Evolutionary conservation across 1,140 invertebrate genomes (phyloP).

Genomic region (Medauroidea extradentata): DNA sequence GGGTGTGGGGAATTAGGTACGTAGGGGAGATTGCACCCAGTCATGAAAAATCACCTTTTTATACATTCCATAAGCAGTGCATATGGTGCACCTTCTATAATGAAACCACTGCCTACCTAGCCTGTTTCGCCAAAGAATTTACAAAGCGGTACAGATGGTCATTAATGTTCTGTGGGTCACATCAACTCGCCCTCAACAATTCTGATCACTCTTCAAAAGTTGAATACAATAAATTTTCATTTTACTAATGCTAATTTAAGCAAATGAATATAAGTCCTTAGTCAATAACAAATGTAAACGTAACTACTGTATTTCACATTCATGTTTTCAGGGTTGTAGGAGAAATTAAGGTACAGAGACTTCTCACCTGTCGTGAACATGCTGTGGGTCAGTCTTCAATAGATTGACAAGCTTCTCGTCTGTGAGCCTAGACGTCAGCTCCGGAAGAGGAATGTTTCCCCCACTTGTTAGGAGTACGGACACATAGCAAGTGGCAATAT

Average conservation of each 20-base stretch:
- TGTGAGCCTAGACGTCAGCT: constrained; percentile 14
- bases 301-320: background rate
- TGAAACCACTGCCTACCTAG: no score
- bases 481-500: constrained; percentile 21
- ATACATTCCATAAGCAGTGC: no score
- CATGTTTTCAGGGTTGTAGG: background rate
- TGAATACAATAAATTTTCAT: background rate
- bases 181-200: no score
- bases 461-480: constrained; percentile 14
- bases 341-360: background rate
- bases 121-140: no score
- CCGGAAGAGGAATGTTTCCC: background rate
- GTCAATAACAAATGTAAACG: background rate
- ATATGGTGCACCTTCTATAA: no score
- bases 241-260: background rate
- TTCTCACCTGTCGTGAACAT: constrained; percentile 18
- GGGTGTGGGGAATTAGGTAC: no score
- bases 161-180: no score
- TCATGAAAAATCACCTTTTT: no score
- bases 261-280: background rate
- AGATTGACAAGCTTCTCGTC: constrained; percentile 14
- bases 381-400: constrained; percentile 10
- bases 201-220: background rate
- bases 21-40: no score
- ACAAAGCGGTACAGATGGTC: no score